phyloP scores from a whole-genome alignment of 2,888 invertebrate species.

The Andricus quercusramuli region DNA sequence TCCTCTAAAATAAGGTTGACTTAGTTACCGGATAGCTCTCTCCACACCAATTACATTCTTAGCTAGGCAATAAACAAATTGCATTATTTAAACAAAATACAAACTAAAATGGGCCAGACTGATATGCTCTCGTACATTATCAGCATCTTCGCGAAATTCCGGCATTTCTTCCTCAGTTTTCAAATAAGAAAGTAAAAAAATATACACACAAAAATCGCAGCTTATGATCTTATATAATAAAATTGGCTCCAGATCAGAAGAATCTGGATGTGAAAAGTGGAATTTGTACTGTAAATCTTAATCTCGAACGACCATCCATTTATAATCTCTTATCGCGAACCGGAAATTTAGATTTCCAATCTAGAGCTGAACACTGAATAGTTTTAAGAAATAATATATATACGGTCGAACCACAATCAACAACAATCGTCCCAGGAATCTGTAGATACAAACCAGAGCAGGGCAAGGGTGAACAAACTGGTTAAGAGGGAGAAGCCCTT shows the following conservation, averaged over 20 bases:
- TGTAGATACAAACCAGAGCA: background rate
- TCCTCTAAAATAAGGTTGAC: too few species aligned
- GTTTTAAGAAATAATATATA: background rate
- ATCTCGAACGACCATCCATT: background rate
- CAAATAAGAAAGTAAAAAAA: too few species aligned
- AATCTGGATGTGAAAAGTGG: background rate
- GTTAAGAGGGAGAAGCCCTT: slow-evolving; percentile 57
- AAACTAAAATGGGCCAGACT: too few species aligned
- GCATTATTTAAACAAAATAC: too few species aligned
- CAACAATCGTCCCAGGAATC: background rate
- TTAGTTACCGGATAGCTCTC: too few species aligned
- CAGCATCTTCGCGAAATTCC: too few species aligned
- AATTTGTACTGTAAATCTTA: background rate
- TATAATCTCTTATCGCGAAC: slow-evolving; percentile 32
- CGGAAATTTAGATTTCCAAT: slow-evolving; percentile 42
- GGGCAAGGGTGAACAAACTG: slow-evolving; percentile 51
- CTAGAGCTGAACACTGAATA: slow-evolving; percentile 3
- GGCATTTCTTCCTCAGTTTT: too few species aligned
- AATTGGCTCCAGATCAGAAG: background rate
- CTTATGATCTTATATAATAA: background rate
- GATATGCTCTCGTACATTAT: too few species aligned
- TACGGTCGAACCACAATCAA: background rate
- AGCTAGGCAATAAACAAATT: background rate
- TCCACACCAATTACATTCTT: background rate
- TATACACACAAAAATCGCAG: too few species aligned